Conservation (phyloP, 1,140 invertebrate genomes). For the Chrysopa pallens region DNA sequence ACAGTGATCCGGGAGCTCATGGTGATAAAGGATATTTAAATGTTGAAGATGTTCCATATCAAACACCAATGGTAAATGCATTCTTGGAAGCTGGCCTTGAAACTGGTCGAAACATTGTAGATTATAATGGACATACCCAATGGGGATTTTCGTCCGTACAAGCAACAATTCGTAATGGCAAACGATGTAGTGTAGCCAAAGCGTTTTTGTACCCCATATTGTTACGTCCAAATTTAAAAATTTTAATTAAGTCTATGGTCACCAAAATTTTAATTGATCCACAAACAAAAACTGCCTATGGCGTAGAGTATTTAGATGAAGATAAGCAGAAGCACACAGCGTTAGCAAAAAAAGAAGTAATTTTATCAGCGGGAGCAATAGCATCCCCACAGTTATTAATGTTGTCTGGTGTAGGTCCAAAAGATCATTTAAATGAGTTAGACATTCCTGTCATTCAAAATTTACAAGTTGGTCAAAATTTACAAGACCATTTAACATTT, state of each 20-base stretch:
- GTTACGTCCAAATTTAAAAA: conserved; percentile 41
- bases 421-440: conserved; percentile 35
- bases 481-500: conserved; percentile 55
- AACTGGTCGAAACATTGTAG: conserved; percentile 42
- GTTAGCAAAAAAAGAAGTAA: conserved; percentile 44
- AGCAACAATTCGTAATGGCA: conserved; percentile 34
- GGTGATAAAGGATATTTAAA: conserved; percentile 32
- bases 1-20: conserved; percentile 23
- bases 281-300: conserved; percentile 31
- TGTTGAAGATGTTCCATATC: conserved; percentile 38
- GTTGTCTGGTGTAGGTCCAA: conserved; percentile 63
- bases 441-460: conserved; percentile 43
- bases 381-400: conserved; percentile 66
- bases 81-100: conserved; percentile 56
- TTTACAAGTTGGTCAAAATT: conserved; percentile 40
- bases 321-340: conserved; percentile 19
- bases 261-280: conserved; percentile 43
- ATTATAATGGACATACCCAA: conserved; percentile 44
- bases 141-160: conserved; percentile 45
- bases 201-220: conserved; percentile 36
- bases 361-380: conserved; percentile 53
- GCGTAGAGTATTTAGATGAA: conserved; percentile 37
- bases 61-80: conserved; percentile 36
- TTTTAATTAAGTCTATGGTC: conserved; percentile 31
- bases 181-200: conserved; percentile 29